Base-by-base conservation (phyloP, 2,113 vertebrate genomes). In the Vulpes vulpes region DNA sequence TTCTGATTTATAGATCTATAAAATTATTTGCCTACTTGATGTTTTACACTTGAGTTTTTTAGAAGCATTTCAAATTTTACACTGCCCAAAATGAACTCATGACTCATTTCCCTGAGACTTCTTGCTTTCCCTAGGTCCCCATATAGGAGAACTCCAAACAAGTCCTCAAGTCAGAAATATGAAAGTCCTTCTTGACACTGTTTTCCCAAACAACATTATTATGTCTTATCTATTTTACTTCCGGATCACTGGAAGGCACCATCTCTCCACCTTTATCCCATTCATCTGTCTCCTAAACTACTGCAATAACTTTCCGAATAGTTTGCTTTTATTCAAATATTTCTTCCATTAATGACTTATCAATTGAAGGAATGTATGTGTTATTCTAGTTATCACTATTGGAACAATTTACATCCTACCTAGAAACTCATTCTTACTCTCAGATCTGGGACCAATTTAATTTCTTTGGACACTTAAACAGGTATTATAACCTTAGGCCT, bases 21-120 rank as follows among this genome's bases (percentile, higher is more conserved):
- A 0, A 71, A 65, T 96, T 76, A 84, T 85, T 84, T 97, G 64
- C 65, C 35, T 78, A 59, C 8, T 65, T 96, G 74, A 73, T 15
- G 43, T 80, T 90, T 91, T 91, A 38, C 4, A 32, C 11, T 96
- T 69, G 19, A 1, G 65, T 57, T 69, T 94, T 86, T 86, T 43
- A 49, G 22, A 92, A 73, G 6, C 16, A 55, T 86, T 98, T 94
- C 5, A 35, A 67, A 86, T 23, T 55, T 80, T 38, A 53, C 2
- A 3, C 60, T 53, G 19, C 3, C 23, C n/a, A 69, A 88, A 81
- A 0, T 74, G 35, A 85, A 62, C 3, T 74, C 51, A 30, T 59
- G 23, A 73, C 23, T 85, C 19, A 30, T 69, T 59, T 90, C 4
- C 25, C 10, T 6, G 60, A 19, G 3, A 0, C n/a, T 25, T 62